phyloP scores from a whole-genome alignment of 2,113 vertebrate species.

The Parus major region DNA sequence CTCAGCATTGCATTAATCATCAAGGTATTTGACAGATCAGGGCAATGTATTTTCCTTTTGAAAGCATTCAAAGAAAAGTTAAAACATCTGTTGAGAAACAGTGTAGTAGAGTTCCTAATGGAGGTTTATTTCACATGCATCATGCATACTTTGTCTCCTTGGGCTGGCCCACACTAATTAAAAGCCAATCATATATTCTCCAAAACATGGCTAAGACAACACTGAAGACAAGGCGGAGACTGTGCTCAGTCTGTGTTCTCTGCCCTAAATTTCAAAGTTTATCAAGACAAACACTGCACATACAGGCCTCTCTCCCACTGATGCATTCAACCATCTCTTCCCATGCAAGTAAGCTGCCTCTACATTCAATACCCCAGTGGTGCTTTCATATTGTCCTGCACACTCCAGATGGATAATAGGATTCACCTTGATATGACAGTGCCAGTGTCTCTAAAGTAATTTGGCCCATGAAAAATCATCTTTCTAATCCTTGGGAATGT shows the following conservation, averaged over 20 bases:
- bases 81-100: neutral
- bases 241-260: neutral
- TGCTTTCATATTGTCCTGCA: neutral
- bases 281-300: neutral
- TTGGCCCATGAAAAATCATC: constrained; percentile 5
- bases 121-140: neutral
- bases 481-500: constrained; percentile 37
- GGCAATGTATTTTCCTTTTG: neutral
- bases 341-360: neutral
- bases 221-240: neutral
- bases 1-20: neutral
- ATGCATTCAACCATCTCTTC: neutral
- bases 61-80: neutral
- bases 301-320: neutral
- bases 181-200: neutral
- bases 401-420: neutral
- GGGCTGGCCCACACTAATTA: neutral
- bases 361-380: neutral
- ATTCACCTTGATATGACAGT: constrained; percentile 23
- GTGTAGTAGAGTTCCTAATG: neutral
- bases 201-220: neutral
- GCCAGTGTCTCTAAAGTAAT: neutral
- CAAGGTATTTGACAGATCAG: neutral
- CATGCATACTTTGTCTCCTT: neutral
- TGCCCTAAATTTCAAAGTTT: neutral